These are phyloP conservation scores for Mamestra brassicae DNA, from an alignment of 2,888 invertebrate species.

Conservation along the genomic window DNA sequence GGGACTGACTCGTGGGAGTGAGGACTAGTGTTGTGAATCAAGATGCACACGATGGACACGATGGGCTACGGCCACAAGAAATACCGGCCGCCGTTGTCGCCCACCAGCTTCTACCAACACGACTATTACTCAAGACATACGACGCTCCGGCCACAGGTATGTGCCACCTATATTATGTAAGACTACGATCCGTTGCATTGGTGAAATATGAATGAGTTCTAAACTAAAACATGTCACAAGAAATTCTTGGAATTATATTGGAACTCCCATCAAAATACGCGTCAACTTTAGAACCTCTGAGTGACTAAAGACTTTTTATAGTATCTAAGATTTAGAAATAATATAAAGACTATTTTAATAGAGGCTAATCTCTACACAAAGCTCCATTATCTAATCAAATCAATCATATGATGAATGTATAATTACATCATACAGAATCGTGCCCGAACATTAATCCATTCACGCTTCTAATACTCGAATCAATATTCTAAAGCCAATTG, in stretches of 20 bases:
- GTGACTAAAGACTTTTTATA: not conserved
- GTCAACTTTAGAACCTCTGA: not conserved
- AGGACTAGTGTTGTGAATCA: slow-evolving; percentile 68
- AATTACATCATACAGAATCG: slow-evolving; percentile 33
- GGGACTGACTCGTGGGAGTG: slow-evolving; percentile 62
- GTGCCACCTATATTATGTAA: slow-evolving; percentile 45
- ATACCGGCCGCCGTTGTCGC: slow-evolving; percentile 91
- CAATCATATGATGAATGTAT: slow-evolving; percentile 31
- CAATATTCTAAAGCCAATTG: slow-evolving; percentile 47
- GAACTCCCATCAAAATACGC: not conserved
- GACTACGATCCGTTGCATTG: not conserved
- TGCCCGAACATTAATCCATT: slow-evolving; percentile 25
- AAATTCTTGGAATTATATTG: not conserved
- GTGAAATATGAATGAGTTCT: not conserved
- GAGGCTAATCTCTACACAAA: not conserved
- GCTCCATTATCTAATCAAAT: slow-evolving; percentile 18
- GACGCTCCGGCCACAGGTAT: slow-evolving; percentile 89
- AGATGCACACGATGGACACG: slow-evolving; percentile 91
- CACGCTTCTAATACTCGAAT: slow-evolving; percentile 39
- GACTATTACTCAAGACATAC: slow-evolving; percentile 89
- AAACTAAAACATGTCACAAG: not conserved
- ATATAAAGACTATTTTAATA: not conserved
- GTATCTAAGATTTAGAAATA: not conserved
- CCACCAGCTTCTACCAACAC: slow-evolving; percentile 91
- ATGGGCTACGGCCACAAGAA: slow-evolving; percentile 92